Conservation (phyloP, 2,888 invertebrate genomes). For the Acheta domesticus region DNA sequence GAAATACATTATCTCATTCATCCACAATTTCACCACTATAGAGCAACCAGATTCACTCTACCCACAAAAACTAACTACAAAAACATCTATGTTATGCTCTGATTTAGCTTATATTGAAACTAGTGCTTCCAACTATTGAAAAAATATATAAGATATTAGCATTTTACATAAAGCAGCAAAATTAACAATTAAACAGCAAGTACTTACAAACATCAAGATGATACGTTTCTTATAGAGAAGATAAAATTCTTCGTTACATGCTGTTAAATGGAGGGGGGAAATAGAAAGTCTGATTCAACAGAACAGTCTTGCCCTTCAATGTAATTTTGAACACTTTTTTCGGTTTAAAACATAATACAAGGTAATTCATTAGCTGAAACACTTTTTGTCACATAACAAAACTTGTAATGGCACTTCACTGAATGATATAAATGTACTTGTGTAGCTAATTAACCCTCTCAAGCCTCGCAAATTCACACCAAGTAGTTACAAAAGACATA, state of each 20-base stretch:
- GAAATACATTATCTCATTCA: slow-evolving; percentile 10
- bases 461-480: not conserved
- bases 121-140: slow-evolving; percentile 18
- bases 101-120: not conserved
- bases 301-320: slow-evolving; percentile 18
- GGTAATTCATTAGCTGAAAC: not conserved
- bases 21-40: not conserved
- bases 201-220: slow-evolving; percentile 7
- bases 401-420: slow-evolving; percentile 18
- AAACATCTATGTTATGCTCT: slow-evolving; percentile 5
- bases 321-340: not conserved
- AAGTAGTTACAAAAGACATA: no score
- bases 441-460: slow-evolving; percentile 18
- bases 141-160: slow-evolving; percentile 18
- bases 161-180: slow-evolving; percentile 18
- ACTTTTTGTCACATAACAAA: not conserved
- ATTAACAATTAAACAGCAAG: slow-evolving; percentile 11
- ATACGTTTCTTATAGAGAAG: not conserved
- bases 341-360: not conserved
- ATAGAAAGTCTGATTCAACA: slow-evolving; percentile 18
- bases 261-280: slow-evolving; percentile 11
- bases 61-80: not conserved
- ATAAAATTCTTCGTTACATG: slow-evolving; percentile 1
- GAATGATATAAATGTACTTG: not conserved
- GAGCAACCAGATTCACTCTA: slow-evolving; percentile 9